These are phyloP conservation scores for Calameuta pallipes DNA, from an alignment of 2,888 invertebrate genomes.

Conservation along the genomic window DNA sequence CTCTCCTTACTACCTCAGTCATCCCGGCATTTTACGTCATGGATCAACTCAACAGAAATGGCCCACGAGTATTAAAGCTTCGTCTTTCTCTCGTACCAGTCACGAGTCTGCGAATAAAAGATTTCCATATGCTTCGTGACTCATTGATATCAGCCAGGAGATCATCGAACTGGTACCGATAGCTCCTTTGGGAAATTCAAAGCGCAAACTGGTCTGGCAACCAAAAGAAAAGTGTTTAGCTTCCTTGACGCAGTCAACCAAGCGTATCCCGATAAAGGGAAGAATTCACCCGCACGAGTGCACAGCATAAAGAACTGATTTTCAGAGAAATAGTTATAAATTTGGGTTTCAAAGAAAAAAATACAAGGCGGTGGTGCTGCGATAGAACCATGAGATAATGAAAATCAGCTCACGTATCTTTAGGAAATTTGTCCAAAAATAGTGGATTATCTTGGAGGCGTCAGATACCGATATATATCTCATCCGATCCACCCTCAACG, in stretches of 20 bases:
- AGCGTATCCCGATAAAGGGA: not conserved
- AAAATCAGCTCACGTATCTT: not conserved
- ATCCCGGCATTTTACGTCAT: not conserved
- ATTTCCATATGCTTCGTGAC: not conserved
- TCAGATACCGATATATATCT: not conserved
- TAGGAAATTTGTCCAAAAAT: not conserved
- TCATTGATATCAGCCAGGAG: not conserved
- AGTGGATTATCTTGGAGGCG: not conserved
- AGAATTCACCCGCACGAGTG: not conserved
- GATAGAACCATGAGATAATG: not conserved
- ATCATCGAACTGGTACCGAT: not conserved
- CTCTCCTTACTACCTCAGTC: not conserved
- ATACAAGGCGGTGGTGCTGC: not conserved
- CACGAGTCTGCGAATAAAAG: not conserved
- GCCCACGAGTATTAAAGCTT: not conserved
- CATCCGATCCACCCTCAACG: not conserved
- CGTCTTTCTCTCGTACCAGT: not conserved
- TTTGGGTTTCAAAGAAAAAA: not conserved
- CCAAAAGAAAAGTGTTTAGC: not conserved
- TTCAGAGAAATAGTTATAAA: not conserved
- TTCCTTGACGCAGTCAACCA: not conserved
- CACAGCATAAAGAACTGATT: not conserved
- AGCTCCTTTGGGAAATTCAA: not conserved
- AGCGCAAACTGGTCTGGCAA: not conserved
- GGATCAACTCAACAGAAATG: not conserved